Conservation (phyloP, 2,797 vertebrate genomes). For the Triplophysa yarkandensis region DNA sequence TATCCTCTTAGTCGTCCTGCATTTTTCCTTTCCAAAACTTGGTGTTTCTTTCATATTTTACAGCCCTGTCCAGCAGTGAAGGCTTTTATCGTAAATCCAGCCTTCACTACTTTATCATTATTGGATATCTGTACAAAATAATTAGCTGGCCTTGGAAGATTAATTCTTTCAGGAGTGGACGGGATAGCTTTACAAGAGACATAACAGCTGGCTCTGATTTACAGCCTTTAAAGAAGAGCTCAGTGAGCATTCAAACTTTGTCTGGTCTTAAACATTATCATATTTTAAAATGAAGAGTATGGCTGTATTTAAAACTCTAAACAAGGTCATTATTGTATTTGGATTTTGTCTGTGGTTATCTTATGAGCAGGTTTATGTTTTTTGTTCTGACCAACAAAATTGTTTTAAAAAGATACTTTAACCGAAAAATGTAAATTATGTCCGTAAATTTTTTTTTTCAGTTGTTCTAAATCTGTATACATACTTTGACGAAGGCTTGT, state of each 20-base stretch:
- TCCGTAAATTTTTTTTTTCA: too few species aligned
- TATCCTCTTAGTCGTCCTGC: background rate
- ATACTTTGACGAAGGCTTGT: too few species aligned
- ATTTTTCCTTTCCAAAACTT: slow-evolving; percentile 17
- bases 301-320: slow-evolving; percentile 24
- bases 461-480: too few species aligned
- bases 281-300: slow-evolving; percentile 46
- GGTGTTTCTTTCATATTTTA: slow-evolving; percentile 61
- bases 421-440: too few species aligned
- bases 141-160: slow-evolving; percentile 83
- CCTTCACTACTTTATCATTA: slow-evolving; percentile 80
- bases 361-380: background rate
- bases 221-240: slow-evolving; percentile 67
- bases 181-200: slow-evolving; percentile 84
- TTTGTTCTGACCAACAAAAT: background rate
- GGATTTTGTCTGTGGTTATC: slow-evolving; percentile 9
- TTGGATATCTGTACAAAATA: slow-evolving; percentile 86
- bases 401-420: too few species aligned
- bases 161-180: slow-evolving; percentile 77
- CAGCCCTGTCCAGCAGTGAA: slow-evolving; percentile 62
- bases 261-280: slow-evolving; percentile 35
- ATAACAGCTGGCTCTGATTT: slow-evolving; percentile 80
- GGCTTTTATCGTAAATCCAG: slow-evolving; percentile 80
- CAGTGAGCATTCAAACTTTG: slow-evolving; percentile 43
- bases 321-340: slow-evolving; percentile 33